Percentiles rank a stretch among this genome's conserved stretches.
These are phyloP conservation scores for Champsocephalus gunnari DNA, from an alignment of 2,797 vertebrate genomes.

Conservation along the genomic window DNA sequence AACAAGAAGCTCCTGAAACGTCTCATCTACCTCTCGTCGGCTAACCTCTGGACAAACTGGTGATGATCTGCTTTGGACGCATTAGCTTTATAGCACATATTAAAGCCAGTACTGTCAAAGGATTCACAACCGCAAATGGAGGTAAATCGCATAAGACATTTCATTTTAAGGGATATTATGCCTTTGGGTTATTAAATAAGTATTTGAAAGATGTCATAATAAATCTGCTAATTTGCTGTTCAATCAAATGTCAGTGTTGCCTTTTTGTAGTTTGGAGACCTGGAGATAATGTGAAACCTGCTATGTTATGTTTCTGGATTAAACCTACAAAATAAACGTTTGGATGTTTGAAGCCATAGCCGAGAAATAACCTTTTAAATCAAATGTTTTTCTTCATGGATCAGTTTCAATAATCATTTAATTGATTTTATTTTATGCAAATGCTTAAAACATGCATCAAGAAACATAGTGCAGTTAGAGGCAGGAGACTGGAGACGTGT, in stretches of 20 bases:
- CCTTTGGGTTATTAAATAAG: not conserved
- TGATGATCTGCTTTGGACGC: constrained; percentile 75
- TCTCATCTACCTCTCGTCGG: constrained; percentile 84
- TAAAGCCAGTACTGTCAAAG: constrained; percentile 68
- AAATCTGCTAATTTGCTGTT: not conserved
- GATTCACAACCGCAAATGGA: constrained; percentile 79
- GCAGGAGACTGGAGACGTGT: not conserved
- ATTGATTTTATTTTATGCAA: not conserved
- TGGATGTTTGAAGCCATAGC: too few species aligned
- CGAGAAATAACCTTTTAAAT: too few species aligned
- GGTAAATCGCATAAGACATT: constrained; percentile 52
- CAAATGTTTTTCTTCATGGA: too few species aligned
- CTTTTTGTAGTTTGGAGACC: not conserved
- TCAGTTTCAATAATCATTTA: too few species aligned
- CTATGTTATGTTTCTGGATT: too few species aligned
- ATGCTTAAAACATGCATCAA: not conserved
- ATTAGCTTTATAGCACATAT: constrained; percentile 65
- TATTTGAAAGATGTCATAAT: not conserved
- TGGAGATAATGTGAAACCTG: not conserved
- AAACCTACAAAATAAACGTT: too few species aligned
- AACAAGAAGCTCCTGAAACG: constrained; percentile 83
- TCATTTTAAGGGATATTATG: not conserved
- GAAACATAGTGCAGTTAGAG: not conserved
- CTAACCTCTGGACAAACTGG: constrained; percentile 76
- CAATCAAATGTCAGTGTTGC: too few species aligned